Evolutionary conservation across 2,888 invertebrate species (phyloP), one percentile per base, ranked within the genome.

Genomic region (Acleris sparsana): DNA sequence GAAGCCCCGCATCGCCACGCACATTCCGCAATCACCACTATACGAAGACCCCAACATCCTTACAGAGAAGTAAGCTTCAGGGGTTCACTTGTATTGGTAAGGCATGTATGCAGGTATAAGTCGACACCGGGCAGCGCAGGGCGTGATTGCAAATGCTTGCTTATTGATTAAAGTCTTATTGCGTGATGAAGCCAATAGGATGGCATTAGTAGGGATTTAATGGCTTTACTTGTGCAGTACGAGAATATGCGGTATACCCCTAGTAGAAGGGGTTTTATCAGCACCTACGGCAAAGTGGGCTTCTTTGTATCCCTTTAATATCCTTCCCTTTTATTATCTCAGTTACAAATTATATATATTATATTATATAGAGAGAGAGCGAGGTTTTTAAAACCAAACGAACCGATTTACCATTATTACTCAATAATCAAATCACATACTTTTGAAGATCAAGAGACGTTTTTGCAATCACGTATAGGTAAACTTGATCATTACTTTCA

Each of bases 1-100:
- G 85, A 86, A 86, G 84, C 85, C 85, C 68, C 73, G 76, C 71
- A 63, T 67, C 65, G 64, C 71, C 49, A 3, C 66, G 57, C 66
- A 46, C 49, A 33, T 33, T 33, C 25, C 20, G 66, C 60, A 56
- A 55, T 18, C 46, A 48, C 63, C 58, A 63, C 4, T 13, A 29
- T 17, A 22, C 25, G 2, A 29, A 44, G 58, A 60, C 17, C 55
- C 16, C 20, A 49, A 17, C 17, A 11, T 5, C 5, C 11, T n/a
- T 18, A 2, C 17, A 13, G 17, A 6, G 18, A 25, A 1, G 3
- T 16, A 43, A 25, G 2, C 25, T 43, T 0, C 11, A 44, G n/a
- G n/a, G 62, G 9, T 22, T 49, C 11, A 1, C 16, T 16, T 51
- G 46, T 17, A 7, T 39, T 62, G 44, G 64, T 39, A 9, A 4